These are phyloP conservation scores for Callithrix jacchus DNA, from an alignment of 2,113 vertebrate genomes.

Conservation along the genomic window DNA sequence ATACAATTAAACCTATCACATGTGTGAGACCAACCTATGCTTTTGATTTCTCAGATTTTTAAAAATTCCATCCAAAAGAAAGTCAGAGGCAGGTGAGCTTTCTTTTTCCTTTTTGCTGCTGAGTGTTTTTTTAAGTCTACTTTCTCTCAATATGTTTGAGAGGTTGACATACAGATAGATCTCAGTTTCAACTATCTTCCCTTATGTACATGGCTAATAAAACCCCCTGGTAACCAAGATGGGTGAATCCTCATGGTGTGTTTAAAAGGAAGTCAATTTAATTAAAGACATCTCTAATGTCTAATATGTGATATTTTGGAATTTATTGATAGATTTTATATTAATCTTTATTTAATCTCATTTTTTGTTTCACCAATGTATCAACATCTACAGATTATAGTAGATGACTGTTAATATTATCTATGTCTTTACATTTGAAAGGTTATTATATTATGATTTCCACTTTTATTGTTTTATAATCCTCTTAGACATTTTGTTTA, in stretches of 20 bases:
- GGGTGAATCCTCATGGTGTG: not conserved
- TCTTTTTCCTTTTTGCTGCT: not conserved
- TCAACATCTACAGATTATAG: not conserved
- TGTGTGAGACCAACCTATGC: not conserved
- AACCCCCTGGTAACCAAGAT: not conserved
- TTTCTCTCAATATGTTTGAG: not conserved
- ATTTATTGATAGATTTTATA: not conserved
- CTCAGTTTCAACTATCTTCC: not conserved
- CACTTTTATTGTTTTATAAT: not conserved
- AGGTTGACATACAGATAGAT: not conserved
- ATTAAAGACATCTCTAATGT: not conserved
- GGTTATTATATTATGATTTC: not conserved
- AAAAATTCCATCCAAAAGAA: not conserved
- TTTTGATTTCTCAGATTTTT: not conserved
- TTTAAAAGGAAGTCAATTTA: conserved; percentile 16
- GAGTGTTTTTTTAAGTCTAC: not conserved
- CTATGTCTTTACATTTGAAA: not conserved
- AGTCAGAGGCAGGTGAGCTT: not conserved
- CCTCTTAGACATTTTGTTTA: not conserved
- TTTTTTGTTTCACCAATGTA: not conserved
- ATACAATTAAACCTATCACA: not conserved
- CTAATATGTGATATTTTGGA: not conserved
- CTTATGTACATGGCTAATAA: not conserved
- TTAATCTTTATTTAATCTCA: not conserved
- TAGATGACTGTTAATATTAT: not conserved